Conservation (phyloP, 2,797 vertebrate species). For the Takifugu ocellatus region DNA sequence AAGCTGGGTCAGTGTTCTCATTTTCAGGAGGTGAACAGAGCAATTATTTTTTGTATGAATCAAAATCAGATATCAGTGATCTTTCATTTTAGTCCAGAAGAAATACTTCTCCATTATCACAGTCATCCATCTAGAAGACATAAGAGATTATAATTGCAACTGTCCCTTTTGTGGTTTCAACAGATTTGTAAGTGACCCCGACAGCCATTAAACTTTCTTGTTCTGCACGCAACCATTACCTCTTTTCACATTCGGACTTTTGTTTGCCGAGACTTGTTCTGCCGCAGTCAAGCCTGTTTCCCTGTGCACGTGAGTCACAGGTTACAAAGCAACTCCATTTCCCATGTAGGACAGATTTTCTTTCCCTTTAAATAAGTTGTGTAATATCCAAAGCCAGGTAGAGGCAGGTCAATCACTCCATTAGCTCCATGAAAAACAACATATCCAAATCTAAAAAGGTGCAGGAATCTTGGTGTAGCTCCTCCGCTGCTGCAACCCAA, state of each 20-base stretch:
- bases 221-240: conserved; percentile 20
- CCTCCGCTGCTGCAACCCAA: no score
- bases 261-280: conserved; percentile 25
- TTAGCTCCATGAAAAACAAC: not conserved
- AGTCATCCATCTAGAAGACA: conserved; percentile 20
- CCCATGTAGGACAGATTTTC: conserved; percentile 8
- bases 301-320: conserved; percentile 16
- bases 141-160: conserved; percentile 5
- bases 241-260: conserved; percentile 20
- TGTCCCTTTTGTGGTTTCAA: not conserved
- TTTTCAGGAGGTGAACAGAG: conserved; percentile 14
- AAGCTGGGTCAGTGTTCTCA: conserved; percentile 8
- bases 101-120: conserved; percentile 22
- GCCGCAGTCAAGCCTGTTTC: conserved; percentile 25
- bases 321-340: conserved; percentile 23
- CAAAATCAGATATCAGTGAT: conserved; percentile 11
- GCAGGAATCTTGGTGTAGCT: conserved; percentile 21
- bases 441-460: conserved; percentile 48
- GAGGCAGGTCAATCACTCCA: conserved; percentile 20
- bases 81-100: conserved; percentile 7
- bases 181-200: conserved; percentile 13
- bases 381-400: conserved; percentile 43
- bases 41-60: conserved; percentile 13
- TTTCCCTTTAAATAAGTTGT: conserved; percentile 24
- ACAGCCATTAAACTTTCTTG: conserved; percentile 2